A percentile compares a stretch with the other conserved stretches of the same genome.
These are phyloP conservation scores for Lathronympha strigana DNA, from an alignment of 2,888 invertebrate species.

Conservation along the genomic window DNA sequence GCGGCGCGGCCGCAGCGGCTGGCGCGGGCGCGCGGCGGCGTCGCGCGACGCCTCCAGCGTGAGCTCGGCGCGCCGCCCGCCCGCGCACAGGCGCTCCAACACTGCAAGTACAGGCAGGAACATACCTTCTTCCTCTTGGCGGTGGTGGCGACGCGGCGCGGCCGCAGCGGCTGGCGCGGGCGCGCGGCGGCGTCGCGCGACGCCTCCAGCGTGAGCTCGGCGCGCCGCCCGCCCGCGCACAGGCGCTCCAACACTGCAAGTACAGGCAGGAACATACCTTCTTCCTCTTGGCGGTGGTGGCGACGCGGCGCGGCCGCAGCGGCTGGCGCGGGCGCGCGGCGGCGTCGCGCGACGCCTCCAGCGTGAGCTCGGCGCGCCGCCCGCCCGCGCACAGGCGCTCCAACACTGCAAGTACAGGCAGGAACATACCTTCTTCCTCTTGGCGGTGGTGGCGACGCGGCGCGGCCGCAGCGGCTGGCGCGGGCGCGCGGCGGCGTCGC, in stretches of 20 bases:
- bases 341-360: no score
- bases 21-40: constrained; percentile 95
- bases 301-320: no score
- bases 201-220: not conserved
- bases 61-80: no score
- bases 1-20: constrained; percentile 96
- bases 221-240: no score
- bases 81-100: no score
- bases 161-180: constrained; percentile 89
- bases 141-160: constrained; percentile 96
- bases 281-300: constrained; percentile 94
- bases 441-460: no score
- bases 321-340: constrained; percentile 90
- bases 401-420: no score
- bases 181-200: no score
- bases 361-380: constrained; percentile 96
- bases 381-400: no score
- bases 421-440: constrained; percentile 86
- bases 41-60: constrained; percentile 99
- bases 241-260: no score
- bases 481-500: not conserved
- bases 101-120: no score
- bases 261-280: constrained; percentile 82
- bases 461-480: not conserved
- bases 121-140: constrained; percentile 95